phyloP scores from a whole-genome alignment of 2,797 vertebrate genomes.

The Enteromius treurensis region DNA sequence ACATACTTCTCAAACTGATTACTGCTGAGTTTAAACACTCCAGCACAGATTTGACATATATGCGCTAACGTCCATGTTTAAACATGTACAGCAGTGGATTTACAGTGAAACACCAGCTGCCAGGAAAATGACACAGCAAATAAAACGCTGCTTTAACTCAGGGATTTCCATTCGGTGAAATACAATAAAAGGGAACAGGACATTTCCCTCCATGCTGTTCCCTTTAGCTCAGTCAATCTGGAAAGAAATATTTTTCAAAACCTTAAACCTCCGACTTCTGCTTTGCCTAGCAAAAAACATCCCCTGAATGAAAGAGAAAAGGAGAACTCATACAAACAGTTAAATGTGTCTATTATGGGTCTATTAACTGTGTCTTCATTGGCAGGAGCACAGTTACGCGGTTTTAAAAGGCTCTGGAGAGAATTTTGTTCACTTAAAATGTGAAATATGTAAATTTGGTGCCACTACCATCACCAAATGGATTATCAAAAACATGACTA shows the following conservation, averaged over 20 bases:
- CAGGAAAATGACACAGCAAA: constrained; percentile 38
- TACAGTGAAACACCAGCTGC: constrained; percentile 22
- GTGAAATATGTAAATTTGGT: not conserved
- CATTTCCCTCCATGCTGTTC: not conserved
- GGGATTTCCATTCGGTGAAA: not conserved
- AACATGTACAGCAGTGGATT: constrained; percentile 24
- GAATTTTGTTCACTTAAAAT: not conserved
- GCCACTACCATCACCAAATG: not conserved
- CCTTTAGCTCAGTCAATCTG: constrained; percentile 2
- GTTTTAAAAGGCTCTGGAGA: not conserved
- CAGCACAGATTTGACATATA: not conserved
- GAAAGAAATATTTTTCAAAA: not conserved
- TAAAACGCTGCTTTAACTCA: not conserved
- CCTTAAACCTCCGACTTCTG: not conserved
- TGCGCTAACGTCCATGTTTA: constrained; percentile 27
- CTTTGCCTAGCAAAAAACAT: constrained; percentile 8
- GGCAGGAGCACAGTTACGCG: not conserved
- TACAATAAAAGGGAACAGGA: constrained; percentile 27
- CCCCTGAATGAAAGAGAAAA: not conserved
- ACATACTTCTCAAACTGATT: constrained; percentile 19
- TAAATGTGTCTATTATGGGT: not conserved
- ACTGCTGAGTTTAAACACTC: constrained; percentile 17
- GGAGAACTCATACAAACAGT: not conserved
- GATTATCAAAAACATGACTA: not conserved
- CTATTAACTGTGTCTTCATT: not conserved